Base-by-base conservation (phyloP, 2,797 vertebrate species). In the Gobio occitaniae region DNA sequence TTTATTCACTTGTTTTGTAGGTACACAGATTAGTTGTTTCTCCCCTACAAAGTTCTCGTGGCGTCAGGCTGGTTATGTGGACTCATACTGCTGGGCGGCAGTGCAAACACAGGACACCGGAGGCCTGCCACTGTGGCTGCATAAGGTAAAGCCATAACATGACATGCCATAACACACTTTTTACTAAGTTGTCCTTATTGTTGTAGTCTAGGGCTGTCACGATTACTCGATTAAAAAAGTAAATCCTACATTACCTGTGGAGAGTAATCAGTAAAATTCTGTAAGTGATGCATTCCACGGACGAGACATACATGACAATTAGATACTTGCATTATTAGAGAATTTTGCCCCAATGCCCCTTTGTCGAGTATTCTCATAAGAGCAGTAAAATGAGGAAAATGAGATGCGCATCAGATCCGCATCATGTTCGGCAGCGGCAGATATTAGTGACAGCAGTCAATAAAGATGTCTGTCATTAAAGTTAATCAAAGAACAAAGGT, bases 21-120 rank as follows among this genome's bases (percentile, higher is more conserved):
- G 98, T 70, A 94, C 97, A 54, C 97, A 99, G 92, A 98, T 99
- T 93, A 98, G 96, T 94, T 99, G 98, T 85, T 99, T 99, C 63
- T 92, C 98, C 70, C 98, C 97, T 0, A 88, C 92, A 3, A 96
- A 96, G 81, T 99, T 99, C 92, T 97, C 97, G 36, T 99, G 98
- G 98, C 90, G 94, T 1, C 98, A 99, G 90, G 98, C 96, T 0
- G 93, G 94, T 1, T 99, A 97, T 0, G 97, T 98, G 85, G 97
- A 99, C 63, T 96, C 97, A 0, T 99, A 93, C 91, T 99, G 97
- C 89, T 99, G 97, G 98, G 98, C 97, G 0, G 94, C 96, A 0
- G 95, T 98, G 3, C 97, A 97, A 80, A 97, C 96, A 83, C 96
- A 93, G 87, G 91, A 94, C 63, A 89, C 92, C 0, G 95, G 93